Evolutionary conservation across 2,888 invertebrate genomes (phyloP), one percentile per base, ranked within the genome.

Genomic region (Eustalomyia histrio): DNA sequence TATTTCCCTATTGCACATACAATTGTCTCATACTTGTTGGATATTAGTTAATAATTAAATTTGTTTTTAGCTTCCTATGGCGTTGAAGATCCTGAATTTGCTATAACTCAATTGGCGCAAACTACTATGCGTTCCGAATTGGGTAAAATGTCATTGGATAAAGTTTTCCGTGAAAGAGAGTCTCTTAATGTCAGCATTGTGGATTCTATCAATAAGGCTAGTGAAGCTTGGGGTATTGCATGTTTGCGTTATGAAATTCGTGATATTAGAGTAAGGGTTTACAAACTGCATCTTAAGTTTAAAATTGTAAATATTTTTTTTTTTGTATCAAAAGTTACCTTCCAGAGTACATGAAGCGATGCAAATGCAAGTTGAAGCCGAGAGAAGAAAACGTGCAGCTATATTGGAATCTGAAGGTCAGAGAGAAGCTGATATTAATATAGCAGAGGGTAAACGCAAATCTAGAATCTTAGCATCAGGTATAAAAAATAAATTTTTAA

Each of bases 331-430:
- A 57, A 86, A 97, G 97, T 96, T 92, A 95, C 99, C 99, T 0
- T 91, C 93, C 0, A 94, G 98, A 86, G 96, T 99, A 1, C 97
- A 99, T 88, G 99, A 99, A 90, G 99, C 99, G 0, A 99, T 99
- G 99, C 99, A 99, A 91, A 99, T 99, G 98, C 99, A 99, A 92
- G 99, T 99, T 0, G 99, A 99, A 91, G 99, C 99, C 0, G 99
- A 99, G 90, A 92, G 99, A 71, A 95, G 95, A 88, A 99, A 99
- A 90, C 92, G 99, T 84, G 99, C 99, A 0, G 96, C 97, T 16
- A 96, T 99, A 87, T 92, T 99, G 83, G 99, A 99, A 90, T 99
- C 99, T 0, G 99, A 99, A 92, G 99, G 99, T 89, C 93, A 94
- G 10, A 92, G 97, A 29, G 95, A 95, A 84, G 96, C 97, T 0